Base-by-base conservation (phyloP, 1,140 invertebrate genomes). In the Thereuonema tuberculata region DNA sequence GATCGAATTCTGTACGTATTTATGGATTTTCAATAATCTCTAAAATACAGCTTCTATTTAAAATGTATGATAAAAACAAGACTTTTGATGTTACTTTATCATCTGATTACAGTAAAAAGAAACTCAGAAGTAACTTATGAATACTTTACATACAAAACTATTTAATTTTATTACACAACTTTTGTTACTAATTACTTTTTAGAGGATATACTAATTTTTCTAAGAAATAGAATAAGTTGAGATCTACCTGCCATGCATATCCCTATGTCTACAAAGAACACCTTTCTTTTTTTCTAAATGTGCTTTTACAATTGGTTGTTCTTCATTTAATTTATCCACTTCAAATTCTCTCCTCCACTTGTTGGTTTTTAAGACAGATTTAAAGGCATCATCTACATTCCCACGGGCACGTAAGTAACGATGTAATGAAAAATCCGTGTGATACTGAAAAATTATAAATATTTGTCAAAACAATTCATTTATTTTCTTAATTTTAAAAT, bases 321-420 rank as follows among this genome's bases (percentile, higher is more conserved):
- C 77, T 60, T 74, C 70, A 46, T 70, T 74, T 46, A 84, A 68
- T 1, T 72, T 67, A 24, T 72, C 70, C 12, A 85, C 82, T 60
- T 80, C 81, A 76, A 84, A 86, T 62, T 84, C 81, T 48, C 76
- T 75, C 62, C 83, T 77, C 84, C 84, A 86, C 71, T 85, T 85
- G 69, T 86, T 86, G 52, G 83, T 85, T 76, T 86, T 86, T 47
- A 86, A 68, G 64, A 86, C 79, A 56, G 81, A 82, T 76, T 84
- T 81, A 71, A 85, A 86, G 57, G 84, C 80, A 65, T 76, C 77
- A 70, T 86, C 84, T 58, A 80, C 78, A 24, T 78, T 82, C 71
- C 81, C 81, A 65, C 85, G 86, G 9, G 84, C 84, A 65, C 78
- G 73, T 46, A 86, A 68, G 74, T 84, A 85, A 25, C 68, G 57